These are phyloP conservation scores for Myanophis thanlyinensis DNA, from an alignment of 2,113 vertebrate genomes.

Conservation along the genomic window DNA sequence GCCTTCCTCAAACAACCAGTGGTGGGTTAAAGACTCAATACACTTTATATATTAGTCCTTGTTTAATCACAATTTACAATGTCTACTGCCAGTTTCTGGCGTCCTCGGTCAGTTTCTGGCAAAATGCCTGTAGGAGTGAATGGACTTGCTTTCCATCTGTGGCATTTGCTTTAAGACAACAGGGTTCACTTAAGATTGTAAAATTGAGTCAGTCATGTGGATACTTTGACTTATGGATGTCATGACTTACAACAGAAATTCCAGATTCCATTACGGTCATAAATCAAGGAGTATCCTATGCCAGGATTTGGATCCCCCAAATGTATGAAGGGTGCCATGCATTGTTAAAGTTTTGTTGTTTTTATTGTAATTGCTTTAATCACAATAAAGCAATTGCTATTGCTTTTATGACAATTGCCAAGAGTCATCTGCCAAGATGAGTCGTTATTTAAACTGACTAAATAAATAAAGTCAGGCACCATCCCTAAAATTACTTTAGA, in stretches of 20 bases:
- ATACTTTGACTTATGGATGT: neutral
- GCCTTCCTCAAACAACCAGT: neutral
- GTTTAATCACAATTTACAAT: neutral
- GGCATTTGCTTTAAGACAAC: neutral
- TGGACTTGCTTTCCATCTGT: neutral
- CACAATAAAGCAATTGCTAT: neutral
- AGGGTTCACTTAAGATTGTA: neutral
- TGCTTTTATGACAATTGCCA: neutral
- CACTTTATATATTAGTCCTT: neutral
- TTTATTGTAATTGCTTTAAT: neutral
- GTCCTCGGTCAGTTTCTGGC: neutral
- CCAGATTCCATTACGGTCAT: neutral
- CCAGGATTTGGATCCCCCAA: neutral
- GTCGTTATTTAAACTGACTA: neutral
- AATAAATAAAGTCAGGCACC: neutral
- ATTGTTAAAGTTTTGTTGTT: neutral
- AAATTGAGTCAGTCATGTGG: neutral
- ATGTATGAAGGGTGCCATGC: neutral
- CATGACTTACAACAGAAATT: neutral
- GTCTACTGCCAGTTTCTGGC: neutral
- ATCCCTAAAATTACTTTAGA: neutral
- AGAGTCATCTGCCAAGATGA: neutral
- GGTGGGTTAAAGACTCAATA: neutral
- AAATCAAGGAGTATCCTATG: neutral
- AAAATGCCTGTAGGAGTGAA: neutral